Evolutionary conservation across 2,888 invertebrate genomes (phyloP), one percentile per base, ranked within the genome.

Genomic region (Horisme vitalbata): DNA sequence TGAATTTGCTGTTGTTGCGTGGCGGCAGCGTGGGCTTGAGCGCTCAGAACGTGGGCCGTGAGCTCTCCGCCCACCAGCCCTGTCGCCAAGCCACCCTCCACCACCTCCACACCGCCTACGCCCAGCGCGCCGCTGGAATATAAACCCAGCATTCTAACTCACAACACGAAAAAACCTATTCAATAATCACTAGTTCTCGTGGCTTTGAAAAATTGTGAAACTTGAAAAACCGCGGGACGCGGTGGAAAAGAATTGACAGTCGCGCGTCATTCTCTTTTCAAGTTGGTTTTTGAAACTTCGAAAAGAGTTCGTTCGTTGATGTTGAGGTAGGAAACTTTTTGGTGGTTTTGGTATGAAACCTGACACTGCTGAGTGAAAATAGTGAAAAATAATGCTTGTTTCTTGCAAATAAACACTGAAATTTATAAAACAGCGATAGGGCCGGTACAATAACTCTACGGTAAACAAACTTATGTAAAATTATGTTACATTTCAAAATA

Each of bases 71-170:
- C 83, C 35, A 84, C 81, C 68, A 86, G 57, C 35, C n/a, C n/a
- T n/a, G n/a, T n/a, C n/a, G n/a, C n/a, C n/a, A 6, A 18, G 18
- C 88, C 76, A 51, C 87, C 72, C 68, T 80, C 89, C 59, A 89
- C 70, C 62, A 89, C 85, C 55, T 87, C 88, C 64, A 88, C 82
- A 50, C 88, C 84, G 78, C 83, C 75, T 74, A 92, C 83, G 79
- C 83, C 76, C 75, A 92, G 89, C 68, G 91, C 91, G 64, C 92
- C 92, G 71, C 92, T 88, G 77, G 88, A 88, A 88, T 87, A 89
- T 59, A 89, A 71, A 45, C 88, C 87, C 87, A 88, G 80, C 83
- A 83, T 81, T 65, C 85, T 83, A 67, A 75, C 73, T 71, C 75
- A 66, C 56, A 52, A 55, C 52, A 41, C 41, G 58, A 55, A 52